Evolutionary conservation across 2,888 invertebrate genomes (phyloP).

Genomic region (Clostera curtula): DNA sequence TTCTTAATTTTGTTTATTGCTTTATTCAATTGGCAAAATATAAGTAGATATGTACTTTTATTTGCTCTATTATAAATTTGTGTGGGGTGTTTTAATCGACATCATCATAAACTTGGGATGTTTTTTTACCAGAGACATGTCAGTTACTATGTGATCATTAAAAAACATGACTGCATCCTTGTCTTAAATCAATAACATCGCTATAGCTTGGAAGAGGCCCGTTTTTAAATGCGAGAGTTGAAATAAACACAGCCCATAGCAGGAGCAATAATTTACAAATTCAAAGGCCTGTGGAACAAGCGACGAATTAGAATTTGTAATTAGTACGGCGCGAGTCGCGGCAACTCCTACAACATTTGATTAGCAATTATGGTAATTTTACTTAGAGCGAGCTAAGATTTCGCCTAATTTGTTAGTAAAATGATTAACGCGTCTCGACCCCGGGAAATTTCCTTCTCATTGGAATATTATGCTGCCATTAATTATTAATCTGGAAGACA

Average conservation of each 20-base stretch:
- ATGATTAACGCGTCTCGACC: constrained; percentile 61
- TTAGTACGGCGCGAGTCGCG: constrained; percentile 56
- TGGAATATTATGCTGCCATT: too few species aligned
- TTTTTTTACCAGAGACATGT: too few species aligned
- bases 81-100: background rate
- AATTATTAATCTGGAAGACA: too few species aligned
- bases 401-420: constrained; percentile 71
- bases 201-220: too few species aligned
- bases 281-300: constrained; percentile 71
- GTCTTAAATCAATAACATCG: too few species aligned
- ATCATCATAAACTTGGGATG: too few species aligned
- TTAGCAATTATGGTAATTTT: constrained; percentile 74
- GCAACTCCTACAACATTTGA: constrained; percentile 70
- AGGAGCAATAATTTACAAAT: constrained; percentile 67
- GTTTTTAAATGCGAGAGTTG: constrained; percentile 19
- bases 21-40: constrained; percentile 13
- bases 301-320: constrained; percentile 73
- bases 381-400: constrained; percentile 72
- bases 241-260: constrained; percentile 50
- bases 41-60: background rate
- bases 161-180: too few species aligned
- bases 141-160: too few species aligned
- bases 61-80: background rate
- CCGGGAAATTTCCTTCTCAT: constrained; percentile 42
- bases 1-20: constrained; percentile 27